Conservation (phyloP, 2,888 invertebrate species). For the Ceriagrion tenellum region DNA sequence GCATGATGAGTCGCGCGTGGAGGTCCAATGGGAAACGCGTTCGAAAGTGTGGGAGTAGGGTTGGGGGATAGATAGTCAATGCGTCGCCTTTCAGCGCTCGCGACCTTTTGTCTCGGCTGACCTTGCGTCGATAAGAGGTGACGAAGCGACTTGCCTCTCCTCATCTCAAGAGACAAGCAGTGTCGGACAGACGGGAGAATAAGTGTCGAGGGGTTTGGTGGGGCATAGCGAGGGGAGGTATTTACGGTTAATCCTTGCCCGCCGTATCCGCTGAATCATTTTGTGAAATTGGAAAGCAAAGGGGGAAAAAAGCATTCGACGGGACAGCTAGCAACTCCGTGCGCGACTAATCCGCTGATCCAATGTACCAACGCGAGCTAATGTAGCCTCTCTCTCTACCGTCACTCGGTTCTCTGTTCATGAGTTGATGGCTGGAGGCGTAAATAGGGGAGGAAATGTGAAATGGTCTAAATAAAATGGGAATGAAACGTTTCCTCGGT, state of each 20-base stretch:
- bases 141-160: not conserved
- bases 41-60: not conserved
- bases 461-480: not conserved
- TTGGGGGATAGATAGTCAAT: not conserved
- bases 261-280: conserved; percentile 38
- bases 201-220: not conserved
- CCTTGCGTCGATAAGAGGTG: conserved; percentile 34
- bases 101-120: conserved; percentile 12
- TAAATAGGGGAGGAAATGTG: not conserved
- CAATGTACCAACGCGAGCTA: not conserved
- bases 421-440: not conserved
- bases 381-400: not conserved
- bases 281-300: conserved; percentile 25
- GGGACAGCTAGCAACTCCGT: not conserved
- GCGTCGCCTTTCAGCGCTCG: not conserved
- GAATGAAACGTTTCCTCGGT: no score
- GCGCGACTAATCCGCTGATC: not conserved
- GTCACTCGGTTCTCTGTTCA: not conserved
- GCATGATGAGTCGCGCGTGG: not conserved
- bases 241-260: conserved; percentile 44
- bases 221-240: not conserved
- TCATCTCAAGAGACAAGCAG: not conserved
- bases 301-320: not conserved
- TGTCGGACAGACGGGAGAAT: not conserved
- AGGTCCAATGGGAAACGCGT: not conserved